Conservation (phyloP, 2,113 vertebrate species). For the Syngnathoides biaculeatus region DNA sequence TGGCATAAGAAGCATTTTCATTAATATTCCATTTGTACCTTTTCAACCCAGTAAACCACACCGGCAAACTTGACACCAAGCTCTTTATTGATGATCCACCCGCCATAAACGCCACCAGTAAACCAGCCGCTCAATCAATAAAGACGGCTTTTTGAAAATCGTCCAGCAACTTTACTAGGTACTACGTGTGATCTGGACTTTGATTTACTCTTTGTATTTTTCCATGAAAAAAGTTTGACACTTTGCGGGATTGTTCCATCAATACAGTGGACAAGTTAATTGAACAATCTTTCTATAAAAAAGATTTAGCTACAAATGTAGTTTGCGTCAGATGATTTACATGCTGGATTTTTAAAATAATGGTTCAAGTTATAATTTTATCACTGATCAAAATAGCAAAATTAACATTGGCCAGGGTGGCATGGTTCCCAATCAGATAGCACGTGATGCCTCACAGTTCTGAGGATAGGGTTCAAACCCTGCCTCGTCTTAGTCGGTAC, state of each 20-base stretch:
- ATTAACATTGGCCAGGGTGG: no score
- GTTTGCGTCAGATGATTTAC: neutral
- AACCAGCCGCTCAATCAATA: neutral
- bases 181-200: slow-evolving; percentile 1
- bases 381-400: no score
- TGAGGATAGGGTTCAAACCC: no score
- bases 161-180: slow-evolving; percentile 1
- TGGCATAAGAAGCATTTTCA: neutral
- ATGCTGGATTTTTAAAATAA: neutral
- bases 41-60: neutral
- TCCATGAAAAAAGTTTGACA: neutral
- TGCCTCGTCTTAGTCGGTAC: no score
- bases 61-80: neutral
- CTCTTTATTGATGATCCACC: neutral
- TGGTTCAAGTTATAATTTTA: no score
- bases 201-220: slow-evolving; percentile 3
- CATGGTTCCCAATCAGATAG: no score
- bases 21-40: neutral
- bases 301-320: neutral
- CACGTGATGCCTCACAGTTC: no score
- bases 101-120: slow-evolving; percentile 6
- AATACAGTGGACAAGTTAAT: no score
- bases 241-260: neutral
- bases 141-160: neutral
- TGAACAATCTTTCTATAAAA: neutral